Evolutionary conservation across 2,797 vertebrate species (phyloP).

Genomic region (Enteromius trimaculatus): DNA sequence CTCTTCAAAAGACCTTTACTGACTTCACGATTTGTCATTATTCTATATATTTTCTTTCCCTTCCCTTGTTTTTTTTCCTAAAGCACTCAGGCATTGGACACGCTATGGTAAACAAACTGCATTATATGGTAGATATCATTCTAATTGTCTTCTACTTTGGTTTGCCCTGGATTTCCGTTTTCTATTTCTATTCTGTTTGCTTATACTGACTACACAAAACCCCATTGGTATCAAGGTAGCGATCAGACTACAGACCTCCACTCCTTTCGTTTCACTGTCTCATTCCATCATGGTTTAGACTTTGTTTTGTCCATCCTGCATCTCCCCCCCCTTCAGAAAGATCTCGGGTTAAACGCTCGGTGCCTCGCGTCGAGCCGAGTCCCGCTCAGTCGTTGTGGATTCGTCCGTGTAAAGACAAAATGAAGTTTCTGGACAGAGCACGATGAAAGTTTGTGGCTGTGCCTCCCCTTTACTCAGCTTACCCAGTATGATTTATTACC

Average conservation of each 20-base stretch:
- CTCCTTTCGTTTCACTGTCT: slow-evolving; percentile 68
- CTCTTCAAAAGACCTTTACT: slow-evolving; percentile 73
- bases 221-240: slow-evolving; percentile 83
- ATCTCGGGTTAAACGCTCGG: slow-evolving; percentile 51
- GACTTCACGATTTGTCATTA: slow-evolving; percentile 87
- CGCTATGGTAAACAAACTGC: slow-evolving; percentile 99
- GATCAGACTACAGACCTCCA: slow-evolving; percentile 65
- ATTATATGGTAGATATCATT: slow-evolving; percentile 99
- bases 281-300: slow-evolving; percentile 63
- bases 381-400: too few species aligned
- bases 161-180: slow-evolving; percentile 93
- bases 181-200: slow-evolving; percentile 84
- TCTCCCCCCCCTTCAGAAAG: slow-evolving; percentile 64
- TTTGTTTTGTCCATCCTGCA: slow-evolving; percentile 71
- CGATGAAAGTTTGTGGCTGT: too few species aligned
- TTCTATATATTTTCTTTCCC: slow-evolving; percentile 79
- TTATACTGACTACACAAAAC: slow-evolving; percentile 79
- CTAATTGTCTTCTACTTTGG: slow-evolving; percentile 96
- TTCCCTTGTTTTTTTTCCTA: slow-evolving; percentile 82
- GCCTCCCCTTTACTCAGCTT: not conserved
- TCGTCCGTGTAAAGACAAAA: not conserved
- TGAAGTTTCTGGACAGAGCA: not conserved
- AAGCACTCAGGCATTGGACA: slow-evolving; percentile 99
- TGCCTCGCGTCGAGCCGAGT: not conserved
- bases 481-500: slow-evolving; percentile 23